Conservation (phyloP, 1,140 invertebrate species). For the Calephelis virginiensis region DNA sequence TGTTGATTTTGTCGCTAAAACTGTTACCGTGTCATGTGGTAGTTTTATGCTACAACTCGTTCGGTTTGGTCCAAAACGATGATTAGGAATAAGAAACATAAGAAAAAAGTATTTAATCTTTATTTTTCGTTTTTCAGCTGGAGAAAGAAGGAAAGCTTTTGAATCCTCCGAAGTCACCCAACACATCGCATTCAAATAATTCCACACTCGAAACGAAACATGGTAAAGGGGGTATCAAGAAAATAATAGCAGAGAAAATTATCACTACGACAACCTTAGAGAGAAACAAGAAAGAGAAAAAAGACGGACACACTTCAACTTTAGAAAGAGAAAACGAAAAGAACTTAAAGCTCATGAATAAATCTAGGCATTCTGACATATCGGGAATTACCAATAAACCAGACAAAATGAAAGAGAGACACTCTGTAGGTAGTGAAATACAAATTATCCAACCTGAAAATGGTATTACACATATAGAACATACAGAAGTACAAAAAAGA, state of each 20-base stretch:
- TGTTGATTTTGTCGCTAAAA: no score
- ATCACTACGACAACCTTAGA: constrained; percentile 68
- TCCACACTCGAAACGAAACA: constrained; percentile 73
- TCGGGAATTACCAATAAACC: constrained; percentile 53
- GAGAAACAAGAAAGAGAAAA: constrained; percentile 76
- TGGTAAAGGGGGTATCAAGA: constrained; percentile 69
- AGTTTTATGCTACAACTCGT: no score
- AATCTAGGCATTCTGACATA: constrained; percentile 57
- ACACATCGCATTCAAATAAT: constrained; percentile 72
- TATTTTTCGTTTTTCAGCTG: constrained; percentile 58
- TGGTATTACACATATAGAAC: constrained; percentile 62
- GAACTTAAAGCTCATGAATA: constrained; percentile 68
- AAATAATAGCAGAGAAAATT: constrained; percentile 74
- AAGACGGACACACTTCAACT: constrained; percentile 71
- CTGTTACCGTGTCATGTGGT: no score
- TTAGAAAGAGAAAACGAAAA: constrained; percentile 76
- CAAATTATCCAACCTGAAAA: constrained; percentile 75
- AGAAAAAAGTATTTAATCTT: no score
- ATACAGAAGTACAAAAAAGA: constrained; percentile 65
- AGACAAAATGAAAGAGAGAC: constrained; percentile 65
- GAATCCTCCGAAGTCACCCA: constrained; percentile 65
- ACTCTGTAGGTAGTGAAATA: constrained; percentile 59
- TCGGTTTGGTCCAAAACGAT: no score
- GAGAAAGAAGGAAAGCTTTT: constrained; percentile 70
- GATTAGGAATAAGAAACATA: no score